A percentile compares a stretch with the other conserved stretches of the same genome.
phyloP scores from a whole-genome alignment of 2,797 vertebrate genomes.

The Sebastes diploproa region DNA sequence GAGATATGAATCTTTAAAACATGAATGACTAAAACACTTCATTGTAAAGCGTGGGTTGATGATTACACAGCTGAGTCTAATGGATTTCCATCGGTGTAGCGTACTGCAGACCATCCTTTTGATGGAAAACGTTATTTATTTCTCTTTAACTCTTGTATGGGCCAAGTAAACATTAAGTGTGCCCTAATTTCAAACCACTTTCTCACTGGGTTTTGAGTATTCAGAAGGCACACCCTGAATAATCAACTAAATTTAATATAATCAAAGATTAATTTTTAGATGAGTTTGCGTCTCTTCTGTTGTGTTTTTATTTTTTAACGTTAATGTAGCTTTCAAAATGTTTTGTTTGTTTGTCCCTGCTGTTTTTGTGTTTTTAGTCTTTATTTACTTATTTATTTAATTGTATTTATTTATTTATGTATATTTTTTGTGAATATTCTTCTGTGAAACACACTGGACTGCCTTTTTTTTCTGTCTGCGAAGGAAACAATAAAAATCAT shows the following conservation, averaged over 20 bases:
- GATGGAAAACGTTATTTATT: not conserved
- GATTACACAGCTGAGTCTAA: not conserved
- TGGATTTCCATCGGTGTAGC: not conserved
- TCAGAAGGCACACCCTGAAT: not conserved
- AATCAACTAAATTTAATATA: not conserved
- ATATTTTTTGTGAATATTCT: too few species aligned
- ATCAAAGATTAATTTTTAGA: not conserved
- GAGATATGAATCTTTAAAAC: constrained; percentile 12
- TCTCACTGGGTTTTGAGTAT: not conserved
- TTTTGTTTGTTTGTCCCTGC: too few species aligned
- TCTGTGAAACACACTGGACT: too few species aligned
- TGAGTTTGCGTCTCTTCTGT: not conserved
- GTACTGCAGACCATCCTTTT: not conserved
- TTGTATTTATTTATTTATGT: too few species aligned
- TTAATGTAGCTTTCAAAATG: not conserved
- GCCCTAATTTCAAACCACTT: not conserved
- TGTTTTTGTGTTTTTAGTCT: too few species aligned
- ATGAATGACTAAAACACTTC: not conserved
- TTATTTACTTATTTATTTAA: too few species aligned
- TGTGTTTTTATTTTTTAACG: not conserved
- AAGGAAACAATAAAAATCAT: too few species aligned
- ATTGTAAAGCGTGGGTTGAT: not conserved
- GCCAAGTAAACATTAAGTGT: not conserved
- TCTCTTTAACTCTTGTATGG: not conserved
- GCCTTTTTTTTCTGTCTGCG: too few species aligned